Evolutionary conservation across 2,888 invertebrate genomes (phyloP), one percentile per base, ranked within the genome.

Genomic region (Brachycybe producta): DNA sequence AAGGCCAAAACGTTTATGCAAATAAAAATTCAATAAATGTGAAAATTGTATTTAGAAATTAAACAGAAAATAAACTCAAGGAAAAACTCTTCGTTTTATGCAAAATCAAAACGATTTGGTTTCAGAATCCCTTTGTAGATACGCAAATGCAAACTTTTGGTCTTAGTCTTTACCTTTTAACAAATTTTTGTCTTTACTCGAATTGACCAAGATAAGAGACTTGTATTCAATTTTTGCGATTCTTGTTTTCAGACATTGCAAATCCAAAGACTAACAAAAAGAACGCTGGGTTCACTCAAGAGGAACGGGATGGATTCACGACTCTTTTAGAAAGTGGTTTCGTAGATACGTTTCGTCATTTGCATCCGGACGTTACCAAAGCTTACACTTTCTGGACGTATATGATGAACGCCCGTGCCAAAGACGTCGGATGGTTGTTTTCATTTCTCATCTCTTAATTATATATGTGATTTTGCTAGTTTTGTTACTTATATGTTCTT

Each of bases 311-410:
- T 8, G 88, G 84, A 19, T 86, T 98, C 80, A 80, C 84, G 0
- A 78, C 82, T 24, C 74, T 97, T 44, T 70, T 98, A 0, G 75
- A 79, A 39, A 57, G 57, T 11, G 90, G 90, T 1, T 92, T 84
- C 64, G 73, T 91, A 1, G 97, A 98, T 68, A 80, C 86, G 1
- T 98, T 79, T 68, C 75, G 97, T 26, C 73, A 79, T 56, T 70
- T 94, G 2, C 80, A 97, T 70, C 95, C 97, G 0, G 81, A 90
- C 7, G 72, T 77, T 60, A 78, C 75, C 5, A 81, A 75, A 7
- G 83, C 82, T 1, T 98, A 92, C 66, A 87, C 94, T 0, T 98
- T 85, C 67, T 98, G 97, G 97, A 81, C 90, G 0, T 95, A 91
- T 65, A 84, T 95, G 78, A 73, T 71, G 55, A 90, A 88, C 66